A percentile compares a stretch with the other conserved stretches of the same genome.
Evolutionary conservation across 2,797 vertebrate species (phyloP).

Genomic region (Bovichtus diacanthus): DNA sequence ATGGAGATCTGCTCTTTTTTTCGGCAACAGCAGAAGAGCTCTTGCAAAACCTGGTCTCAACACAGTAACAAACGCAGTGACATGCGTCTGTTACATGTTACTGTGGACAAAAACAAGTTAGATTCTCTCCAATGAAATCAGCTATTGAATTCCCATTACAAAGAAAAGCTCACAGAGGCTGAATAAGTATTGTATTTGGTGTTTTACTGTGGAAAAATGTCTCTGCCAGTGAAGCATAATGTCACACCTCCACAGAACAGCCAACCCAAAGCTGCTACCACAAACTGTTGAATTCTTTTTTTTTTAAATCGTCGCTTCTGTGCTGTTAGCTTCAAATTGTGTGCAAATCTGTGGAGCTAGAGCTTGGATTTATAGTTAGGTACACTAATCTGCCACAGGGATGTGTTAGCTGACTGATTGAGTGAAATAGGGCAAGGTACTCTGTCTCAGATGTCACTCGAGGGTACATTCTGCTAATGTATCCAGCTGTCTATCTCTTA

Average conservation of each 20-base stretch:
- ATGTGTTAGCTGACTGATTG: slow-evolving; percentile 77
- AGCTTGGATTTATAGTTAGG: slow-evolving; percentile 67
- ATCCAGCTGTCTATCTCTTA: slow-evolving; percentile 79
- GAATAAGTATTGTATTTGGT: slow-evolving; percentile 4
- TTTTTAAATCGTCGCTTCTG: slow-evolving; percentile 29
- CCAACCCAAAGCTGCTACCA: slow-evolving; percentile 11
- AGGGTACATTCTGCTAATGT: slow-evolving; percentile 79
- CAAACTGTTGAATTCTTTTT: slow-evolving; percentile 45
- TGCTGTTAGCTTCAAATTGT: slow-evolving; percentile 45
- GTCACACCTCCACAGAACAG: slow-evolving; percentile 24
- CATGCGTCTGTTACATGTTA: slow-evolving; percentile 11
- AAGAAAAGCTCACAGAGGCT: slow-evolving; percentile 17
- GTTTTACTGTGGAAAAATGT: slow-evolving; percentile 15
- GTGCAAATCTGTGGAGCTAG: slow-evolving; percentile 44
- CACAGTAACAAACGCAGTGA: slow-evolving; percentile 12
- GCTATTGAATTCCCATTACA: background rate
- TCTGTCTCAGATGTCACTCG: slow-evolving; percentile 78
- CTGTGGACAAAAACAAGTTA: slow-evolving; percentile 11
- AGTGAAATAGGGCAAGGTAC: slow-evolving; percentile 82
- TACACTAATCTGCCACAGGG: slow-evolving; percentile 61
- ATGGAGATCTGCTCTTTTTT: slow-evolving; percentile 58
- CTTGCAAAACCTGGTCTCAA: slow-evolving; percentile 25
- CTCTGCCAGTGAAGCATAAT: slow-evolving; percentile 9
- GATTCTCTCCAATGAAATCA: slow-evolving; percentile 11
- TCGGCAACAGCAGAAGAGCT: slow-evolving; percentile 40